Base-by-base conservation (phyloP, 2,113 vertebrate genomes). In the Tragelaphus strepsiceros region DNA sequence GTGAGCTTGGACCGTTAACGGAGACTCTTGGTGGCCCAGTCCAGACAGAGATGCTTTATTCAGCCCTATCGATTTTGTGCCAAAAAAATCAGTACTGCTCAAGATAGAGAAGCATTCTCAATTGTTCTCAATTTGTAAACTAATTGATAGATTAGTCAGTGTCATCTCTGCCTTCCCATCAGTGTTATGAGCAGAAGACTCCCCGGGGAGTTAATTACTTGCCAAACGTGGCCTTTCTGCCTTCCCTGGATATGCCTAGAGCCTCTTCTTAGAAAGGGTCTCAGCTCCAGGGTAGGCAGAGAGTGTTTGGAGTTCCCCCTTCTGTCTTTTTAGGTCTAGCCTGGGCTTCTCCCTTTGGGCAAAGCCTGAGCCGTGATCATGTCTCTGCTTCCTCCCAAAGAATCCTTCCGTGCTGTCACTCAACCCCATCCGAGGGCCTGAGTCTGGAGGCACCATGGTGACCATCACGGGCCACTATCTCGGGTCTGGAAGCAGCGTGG, bases 391-490 rank as follows among this genome's bases (percentile, higher is more conserved):
- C 81, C 95, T 95, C 90, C 96, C 95, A 32, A 97, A 99, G 99
- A 99, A 99, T 3, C 99, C 99, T 32, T 98, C 99, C 0, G 99
- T 99, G 98, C 99, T 99, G 26, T 99, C 99, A 26, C 98, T 99
- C 97, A 99, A 98, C 21, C 99, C 99, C 3, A 99, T 99, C 97
- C 99, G 99, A 0, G 99, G 99, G 8, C 99, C 99, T 0, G 99
- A 99, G 98, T 99, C 99, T 0, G 99, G 99, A 46, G 99, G 99
- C 89, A 99, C 99, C 10, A 99, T 99, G 99, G 99, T 99, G 15
- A 99, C 99, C 86, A 99, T 99, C 98, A 98, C 99, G 0, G 99
- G 99, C 64, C 99, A 99, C 88, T 99, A 99, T 98, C 99, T 99
- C 0, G 99, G 99, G 0, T 99, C 99, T 0, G 99, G 99, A 96